A percentile compares a stretch with the other conserved stretches of the same genome.
Evolutionary conservation across 2,113 vertebrate genomes (phyloP).

Genomic region (Poeciliopsis occidentalis): DNA sequence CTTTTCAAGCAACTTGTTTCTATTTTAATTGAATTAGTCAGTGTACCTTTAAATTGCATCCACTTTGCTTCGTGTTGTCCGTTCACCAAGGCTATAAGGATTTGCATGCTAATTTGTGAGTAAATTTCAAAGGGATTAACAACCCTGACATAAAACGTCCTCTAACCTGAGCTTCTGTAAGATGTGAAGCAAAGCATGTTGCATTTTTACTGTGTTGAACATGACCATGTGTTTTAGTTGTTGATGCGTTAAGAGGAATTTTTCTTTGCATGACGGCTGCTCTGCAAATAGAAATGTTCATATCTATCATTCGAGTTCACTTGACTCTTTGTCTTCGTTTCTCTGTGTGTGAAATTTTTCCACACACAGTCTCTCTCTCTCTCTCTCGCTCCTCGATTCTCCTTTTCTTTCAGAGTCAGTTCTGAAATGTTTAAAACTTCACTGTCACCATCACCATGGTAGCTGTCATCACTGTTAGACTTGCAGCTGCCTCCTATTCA

Average conservation of each 20-base stretch:
- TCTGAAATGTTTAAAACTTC: slow-evolving; percentile 74
- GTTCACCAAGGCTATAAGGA: slow-evolving; percentile 24
- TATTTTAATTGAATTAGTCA: neutral
- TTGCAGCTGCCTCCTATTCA: slow-evolving; percentile 68
- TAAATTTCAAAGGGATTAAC: too few species aligned
- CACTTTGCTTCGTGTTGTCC: slow-evolving; percentile 8
- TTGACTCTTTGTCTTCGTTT: slow-evolving; percentile 26
- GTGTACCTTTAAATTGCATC: slow-evolving; percentile 10
- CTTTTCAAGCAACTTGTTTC: neutral
- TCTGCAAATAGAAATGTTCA: slow-evolving; percentile 22
- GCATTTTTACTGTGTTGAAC: too few species aligned
- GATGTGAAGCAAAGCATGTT: too few species aligned
- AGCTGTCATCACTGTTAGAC: slow-evolving; percentile 74
- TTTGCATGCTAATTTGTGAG: slow-evolving; percentile 57
- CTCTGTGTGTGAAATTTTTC: slow-evolving; percentile 37
- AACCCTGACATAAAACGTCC: too few species aligned
- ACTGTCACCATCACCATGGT: slow-evolving; percentile 74
- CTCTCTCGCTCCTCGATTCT: slow-evolving; percentile 11
- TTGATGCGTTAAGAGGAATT: too few species aligned
- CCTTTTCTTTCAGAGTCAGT: slow-evolving; percentile 47
- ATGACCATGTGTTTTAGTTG: too few species aligned
- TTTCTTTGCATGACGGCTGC: slow-evolving; percentile 5
- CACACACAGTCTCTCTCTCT: neutral
- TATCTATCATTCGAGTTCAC: slow-evolving; percentile 7
- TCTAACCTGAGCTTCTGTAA: too few species aligned